These are phyloP conservation scores for Oryzias celebensis DNA, from an alignment of 2,113 vertebrate species.

Conservation along the genomic window DNA sequence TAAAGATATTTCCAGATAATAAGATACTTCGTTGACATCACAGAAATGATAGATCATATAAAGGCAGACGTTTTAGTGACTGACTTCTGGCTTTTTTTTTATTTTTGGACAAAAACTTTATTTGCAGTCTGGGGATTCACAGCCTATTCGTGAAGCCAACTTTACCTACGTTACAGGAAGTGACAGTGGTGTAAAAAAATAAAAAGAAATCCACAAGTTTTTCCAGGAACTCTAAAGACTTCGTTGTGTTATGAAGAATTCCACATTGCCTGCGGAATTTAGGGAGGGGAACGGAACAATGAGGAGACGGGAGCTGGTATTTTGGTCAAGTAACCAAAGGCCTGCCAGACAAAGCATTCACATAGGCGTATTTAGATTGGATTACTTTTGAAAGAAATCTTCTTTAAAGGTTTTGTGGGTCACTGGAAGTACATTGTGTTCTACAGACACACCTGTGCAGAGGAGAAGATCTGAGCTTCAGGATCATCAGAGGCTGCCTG, in stretches of 20 bases:
- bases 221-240: not conserved
- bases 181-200: not conserved
- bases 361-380: conserved; percentile 42
- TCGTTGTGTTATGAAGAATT: conserved; percentile 13
- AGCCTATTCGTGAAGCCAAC: not conserved
- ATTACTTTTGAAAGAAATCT: conserved; percentile 51
- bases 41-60: too few species aligned
- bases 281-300: conserved; percentile 63
- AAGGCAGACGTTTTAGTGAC: too few species aligned
- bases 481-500: not conserved
- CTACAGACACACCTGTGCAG: conserved; percentile 17
- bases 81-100: too few species aligned
- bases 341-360: conserved; percentile 59
- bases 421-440: conserved; percentile 9
- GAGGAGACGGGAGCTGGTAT: conserved; percentile 58
- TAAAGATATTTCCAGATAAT: too few species aligned
- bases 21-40: too few species aligned
- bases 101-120: too few species aligned
- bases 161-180: not conserved
- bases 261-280: conserved; percentile 51
- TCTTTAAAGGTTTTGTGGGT: conserved; percentile 8
- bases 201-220: not conserved
- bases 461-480: conserved; percentile 1
- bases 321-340: conserved; percentile 66
- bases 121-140: too few species aligned